phyloP scores from a whole-genome alignment of 2,113 vertebrate genomes.

The Lepisosteus osseus region DNA sequence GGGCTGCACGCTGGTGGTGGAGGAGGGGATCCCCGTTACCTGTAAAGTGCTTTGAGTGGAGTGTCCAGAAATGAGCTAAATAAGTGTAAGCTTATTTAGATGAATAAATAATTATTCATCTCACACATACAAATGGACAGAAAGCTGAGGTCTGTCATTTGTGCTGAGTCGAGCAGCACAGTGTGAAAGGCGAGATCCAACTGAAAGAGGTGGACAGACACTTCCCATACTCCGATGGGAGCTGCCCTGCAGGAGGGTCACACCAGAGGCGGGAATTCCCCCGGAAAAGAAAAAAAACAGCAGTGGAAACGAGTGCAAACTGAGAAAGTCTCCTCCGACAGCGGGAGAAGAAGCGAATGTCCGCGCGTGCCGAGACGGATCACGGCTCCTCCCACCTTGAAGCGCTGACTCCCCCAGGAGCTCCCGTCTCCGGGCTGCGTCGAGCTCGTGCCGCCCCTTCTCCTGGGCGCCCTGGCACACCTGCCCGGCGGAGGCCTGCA shows the following conservation, averaged over 20 bases:
- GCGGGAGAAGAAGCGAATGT: no score
- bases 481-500: slow-evolving; percentile 71
- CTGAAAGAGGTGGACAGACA: no score
- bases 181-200: not conserved
- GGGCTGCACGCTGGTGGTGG: no score
- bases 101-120: no score
- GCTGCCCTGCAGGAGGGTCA: not conserved
- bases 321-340: no score
- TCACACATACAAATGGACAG: no score
- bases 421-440: slow-evolving; percentile 72
- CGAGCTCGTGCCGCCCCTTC: slow-evolving; percentile 73
- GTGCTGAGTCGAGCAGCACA: not conserved
- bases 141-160: not conserved
- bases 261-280: not conserved
- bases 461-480: slow-evolving; percentile 41
- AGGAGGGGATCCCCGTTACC: no score
- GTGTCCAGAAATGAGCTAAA: no score
- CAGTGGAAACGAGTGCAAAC: not conserved
- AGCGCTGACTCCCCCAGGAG: slow-evolving; percentile 74
- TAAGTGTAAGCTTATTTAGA: no score
- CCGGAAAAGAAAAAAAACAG: not conserved
- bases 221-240: not conserved
- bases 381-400: slow-evolving; percentile 59
- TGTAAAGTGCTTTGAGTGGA: no score
- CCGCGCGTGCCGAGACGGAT: not conserved